Evolutionary conservation across 2,888 invertebrate species (phyloP).

Genomic region (Drosophila helvetica): DNA sequence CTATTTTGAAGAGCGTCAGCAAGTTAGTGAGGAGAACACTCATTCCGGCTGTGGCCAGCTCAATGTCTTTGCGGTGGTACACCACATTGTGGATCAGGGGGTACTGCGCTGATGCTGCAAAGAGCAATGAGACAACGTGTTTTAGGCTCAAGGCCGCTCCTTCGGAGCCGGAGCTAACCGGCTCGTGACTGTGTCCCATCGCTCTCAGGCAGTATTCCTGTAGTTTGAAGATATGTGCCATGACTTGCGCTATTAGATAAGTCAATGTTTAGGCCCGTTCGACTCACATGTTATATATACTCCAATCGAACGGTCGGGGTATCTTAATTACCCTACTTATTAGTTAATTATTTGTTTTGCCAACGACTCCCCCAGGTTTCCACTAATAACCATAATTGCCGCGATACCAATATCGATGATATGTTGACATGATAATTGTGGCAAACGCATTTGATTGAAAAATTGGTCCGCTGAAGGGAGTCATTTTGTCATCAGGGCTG

Average conservation of each 20-base stretch:
- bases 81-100: conserved; percentile 76
- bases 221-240: conserved; percentile 67
- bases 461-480: conserved; percentile 16
- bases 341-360: conserved; percentile 43
- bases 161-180: conserved; percentile 11
- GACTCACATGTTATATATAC: conserved; percentile 17
- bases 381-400: conserved; percentile 63
- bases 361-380: conserved; percentile 25
- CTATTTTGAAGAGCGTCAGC: conserved; percentile 78
- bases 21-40: conserved; percentile 80
- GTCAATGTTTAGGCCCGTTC: not conserved
- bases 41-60: conserved; percentile 77
- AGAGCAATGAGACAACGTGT: conserved; percentile 54
- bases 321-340: conserved; percentile 39
- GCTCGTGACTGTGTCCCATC: conserved; percentile 69
- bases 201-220: conserved; percentile 71
- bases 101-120: conserved; percentile 78
- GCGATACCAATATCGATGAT: conserved; percentile 14
- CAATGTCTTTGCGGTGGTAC: conserved; percentile 74
- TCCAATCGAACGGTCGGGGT: not conserved
- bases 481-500: not conserved
- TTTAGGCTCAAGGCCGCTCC: conserved; percentile 22
- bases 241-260: conserved; percentile 23
- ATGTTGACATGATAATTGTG: conserved; percentile 63
- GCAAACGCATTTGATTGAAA: conserved; percentile 42